A percentile compares a stretch with the other conserved stretches of the same genome.
These are phyloP conservation scores for Oppia nitens DNA, from an alignment of 1,140 invertebrate genomes.

Conservation along the genomic window DNA sequence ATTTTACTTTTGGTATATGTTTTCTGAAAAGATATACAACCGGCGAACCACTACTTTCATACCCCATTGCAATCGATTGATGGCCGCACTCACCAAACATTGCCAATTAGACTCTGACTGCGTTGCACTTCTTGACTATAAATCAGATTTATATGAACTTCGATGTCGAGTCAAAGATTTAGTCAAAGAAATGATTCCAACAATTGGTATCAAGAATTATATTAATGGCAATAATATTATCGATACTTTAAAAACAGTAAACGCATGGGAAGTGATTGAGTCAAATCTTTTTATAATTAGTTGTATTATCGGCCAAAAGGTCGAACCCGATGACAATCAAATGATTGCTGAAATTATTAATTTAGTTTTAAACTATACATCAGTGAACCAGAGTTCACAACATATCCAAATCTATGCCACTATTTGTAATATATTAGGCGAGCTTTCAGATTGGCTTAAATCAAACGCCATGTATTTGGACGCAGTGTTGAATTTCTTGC, in stretches of 20 bases:
- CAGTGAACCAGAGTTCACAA: not conserved
- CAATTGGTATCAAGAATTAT: slow-evolving; percentile 45
- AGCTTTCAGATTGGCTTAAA: slow-evolving; percentile 89
- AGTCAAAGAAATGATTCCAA: slow-evolving; percentile 93
- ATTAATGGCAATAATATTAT: slow-evolving; percentile 13
- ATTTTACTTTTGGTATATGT: slow-evolving; percentile 88
- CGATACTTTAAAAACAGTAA: not conserved
- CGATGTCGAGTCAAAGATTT: slow-evolving; percentile 72
- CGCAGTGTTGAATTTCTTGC: slow-evolving; percentile 10
- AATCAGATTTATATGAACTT: slow-evolving; percentile 74
- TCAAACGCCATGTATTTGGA: slow-evolving; percentile 45
- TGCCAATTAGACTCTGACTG: slow-evolving; percentile 79
- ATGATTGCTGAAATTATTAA: slow-evolving; percentile 6
- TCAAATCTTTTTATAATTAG: slow-evolving; percentile 14
- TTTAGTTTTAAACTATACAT: slow-evolving; percentile 2
- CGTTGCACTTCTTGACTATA: slow-evolving; percentile 71
- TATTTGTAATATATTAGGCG: slow-evolving; percentile 74
- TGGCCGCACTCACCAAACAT: slow-evolving; percentile 46
- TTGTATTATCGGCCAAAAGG: slow-evolving; percentile 10
- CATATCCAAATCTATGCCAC: slow-evolving; percentile 67
- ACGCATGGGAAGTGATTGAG: slow-evolving; percentile 14
- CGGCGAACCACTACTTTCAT: slow-evolving; percentile 40
- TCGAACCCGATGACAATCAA: not conserved
- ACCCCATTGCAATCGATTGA: not conserved
- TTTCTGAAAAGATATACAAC: slow-evolving; percentile 85